Evolutionary conservation across 2,113 vertebrate species (phyloP).

Genomic region (Cromileptes altivelis): DNA sequence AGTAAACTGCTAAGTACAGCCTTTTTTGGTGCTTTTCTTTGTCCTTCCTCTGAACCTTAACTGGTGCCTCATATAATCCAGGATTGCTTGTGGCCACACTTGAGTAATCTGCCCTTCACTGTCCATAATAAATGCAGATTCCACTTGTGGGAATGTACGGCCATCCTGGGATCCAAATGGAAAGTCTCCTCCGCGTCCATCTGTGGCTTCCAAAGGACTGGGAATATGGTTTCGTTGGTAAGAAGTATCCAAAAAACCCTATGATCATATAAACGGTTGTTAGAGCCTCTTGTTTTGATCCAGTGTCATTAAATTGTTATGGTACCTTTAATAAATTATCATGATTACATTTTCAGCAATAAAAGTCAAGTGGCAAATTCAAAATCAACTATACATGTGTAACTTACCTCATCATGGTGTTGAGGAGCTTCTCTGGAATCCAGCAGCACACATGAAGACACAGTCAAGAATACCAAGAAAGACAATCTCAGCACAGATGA

Average conservation of each 20-base stretch:
- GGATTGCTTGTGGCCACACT: conserved; percentile 64
- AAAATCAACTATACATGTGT: background rate
- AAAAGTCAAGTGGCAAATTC: background rate
- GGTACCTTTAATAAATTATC: background rate
- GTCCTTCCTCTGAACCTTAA: conserved; percentile 77
- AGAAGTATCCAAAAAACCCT: conserved; percentile 46
- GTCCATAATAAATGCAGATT: conserved; percentile 47
- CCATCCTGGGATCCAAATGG: conserved; percentile 23
- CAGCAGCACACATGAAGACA: conserved; percentile 47
- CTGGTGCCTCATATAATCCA: conserved; percentile 76
- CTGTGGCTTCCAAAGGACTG: conserved; percentile 17
- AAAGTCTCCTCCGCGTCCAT: conserved; percentile 23
- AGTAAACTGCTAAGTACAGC: conserved; percentile 8
- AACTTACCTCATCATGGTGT: conserved; percentile 57
- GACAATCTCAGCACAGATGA: conserved; percentile 24
- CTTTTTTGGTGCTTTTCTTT: conserved; percentile 66
- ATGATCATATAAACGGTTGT: background rate
- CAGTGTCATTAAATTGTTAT: too few relatives aligned
- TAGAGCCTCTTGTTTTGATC: background rate
- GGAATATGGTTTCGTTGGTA: conserved; percentile 25
- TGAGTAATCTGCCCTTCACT: conserved; percentile 21
- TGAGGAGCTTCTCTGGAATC: conserved; percentile 40
- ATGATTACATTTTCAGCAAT: background rate
- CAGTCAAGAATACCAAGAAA: conserved; percentile 52
- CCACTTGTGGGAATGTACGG: conserved; percentile 27